These are phyloP conservation scores for Chelonus insularis DNA, from an alignment of 1,140 invertebrate species.

Conservation along the genomic window DNA sequence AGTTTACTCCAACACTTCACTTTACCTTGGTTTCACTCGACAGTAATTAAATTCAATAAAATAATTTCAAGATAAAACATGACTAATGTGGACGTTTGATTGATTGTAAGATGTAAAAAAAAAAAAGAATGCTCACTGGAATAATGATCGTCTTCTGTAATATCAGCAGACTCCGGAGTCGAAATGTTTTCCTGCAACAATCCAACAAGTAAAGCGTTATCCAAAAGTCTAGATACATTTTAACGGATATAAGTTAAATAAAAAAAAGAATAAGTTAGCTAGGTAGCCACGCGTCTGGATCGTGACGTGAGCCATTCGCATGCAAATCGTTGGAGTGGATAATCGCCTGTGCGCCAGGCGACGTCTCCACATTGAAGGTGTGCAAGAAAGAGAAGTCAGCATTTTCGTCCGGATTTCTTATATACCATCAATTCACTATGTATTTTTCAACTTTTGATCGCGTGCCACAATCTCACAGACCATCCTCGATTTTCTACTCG, in stretches of 20 bases:
- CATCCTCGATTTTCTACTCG: constrained; percentile 16
- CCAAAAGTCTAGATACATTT: background rate
- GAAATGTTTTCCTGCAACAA: constrained; percentile 73
- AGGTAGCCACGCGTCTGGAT: constrained; percentile 23
- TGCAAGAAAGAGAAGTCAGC: background rate
- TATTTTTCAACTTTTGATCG: no score
- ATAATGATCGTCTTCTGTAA: constrained; percentile 72
- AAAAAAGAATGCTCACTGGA: constrained; percentile 62
- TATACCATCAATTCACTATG: no score
- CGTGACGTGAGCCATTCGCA: constrained; percentile 32
- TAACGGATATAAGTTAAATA: constrained; percentile 5
- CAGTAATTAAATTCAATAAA: no score
- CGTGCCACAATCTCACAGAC: constrained; percentile 12
- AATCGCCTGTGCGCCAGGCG: background rate
- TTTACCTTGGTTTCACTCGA: no score
- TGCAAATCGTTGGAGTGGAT: constrained; percentile 27
- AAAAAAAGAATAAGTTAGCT: background rate
- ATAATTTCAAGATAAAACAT: no score
- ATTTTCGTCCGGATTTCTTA: no score
- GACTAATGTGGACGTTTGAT: no score
- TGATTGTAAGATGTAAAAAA: no score
- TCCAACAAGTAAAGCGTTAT: constrained; percentile 33
- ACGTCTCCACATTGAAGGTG: constrained; percentile 8
- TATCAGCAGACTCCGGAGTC: constrained; percentile 69
- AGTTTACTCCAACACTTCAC: no score